Base-by-base conservation (phyloP, 2,888 invertebrate species). In the Aspidiotus rigidus region DNA sequence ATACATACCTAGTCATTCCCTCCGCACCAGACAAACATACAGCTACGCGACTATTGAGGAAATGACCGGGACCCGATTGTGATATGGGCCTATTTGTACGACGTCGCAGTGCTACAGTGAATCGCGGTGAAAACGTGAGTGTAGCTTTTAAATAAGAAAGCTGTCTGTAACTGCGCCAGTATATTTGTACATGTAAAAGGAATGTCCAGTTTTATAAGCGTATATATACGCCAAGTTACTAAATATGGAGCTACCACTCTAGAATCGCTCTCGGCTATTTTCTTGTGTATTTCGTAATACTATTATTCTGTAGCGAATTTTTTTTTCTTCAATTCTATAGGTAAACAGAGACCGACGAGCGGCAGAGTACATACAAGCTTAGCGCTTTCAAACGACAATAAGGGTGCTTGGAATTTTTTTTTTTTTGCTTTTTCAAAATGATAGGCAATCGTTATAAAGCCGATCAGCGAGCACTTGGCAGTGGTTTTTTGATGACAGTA, bases 51-150 rank as follows among this genome's bases (percentile, higher is more conserved):
- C 28, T 28, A 28, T 28, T 28, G 28, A 28, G 28, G 28, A 28
- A 28, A 28, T 28, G 28, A 28, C 28, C 28, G 28, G 28, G 28
- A 28, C 28, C 5, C 28, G 28, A 28, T 28, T 28, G 28, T 28
- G 28, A 28, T 28, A 28, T 5, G 28, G 28, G 28, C 28, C 28
- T 28, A 28, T 28, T 28, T 28, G 28, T 28, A 53, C 53, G 53
- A 53, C 53, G 53, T n/a, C 53, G 53, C 11, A 15, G 11, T 53
- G 13, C 13, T 55, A 13, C 7, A 17, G 56, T 17, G n/a, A 11
- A 9, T n/a, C 17, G 60, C 60, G 28, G 60, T 60, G 60, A 60
- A 60, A 60, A 60, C 60, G 60, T 39, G 60, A 60, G 60, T 60
- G 17, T 11, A 15, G 9, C 17, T 39, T 39, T 40, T 39, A 40